Percentiles rank a stretch among this genome's conserved stretches.
Evolutionary conservation across 2,113 vertebrate species (phyloP).

Genomic region (Calidris pugnax): DNA sequence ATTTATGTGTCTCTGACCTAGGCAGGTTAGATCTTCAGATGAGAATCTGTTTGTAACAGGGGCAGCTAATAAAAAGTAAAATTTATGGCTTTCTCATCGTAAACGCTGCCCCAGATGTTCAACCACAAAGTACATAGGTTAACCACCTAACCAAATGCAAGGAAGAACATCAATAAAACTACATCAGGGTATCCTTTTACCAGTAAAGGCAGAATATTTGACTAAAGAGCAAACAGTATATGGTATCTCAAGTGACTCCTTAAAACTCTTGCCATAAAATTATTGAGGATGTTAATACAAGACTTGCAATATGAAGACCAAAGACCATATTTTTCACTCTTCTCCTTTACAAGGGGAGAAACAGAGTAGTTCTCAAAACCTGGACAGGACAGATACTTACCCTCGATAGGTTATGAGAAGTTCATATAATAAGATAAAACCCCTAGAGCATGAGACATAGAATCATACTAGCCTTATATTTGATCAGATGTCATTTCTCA

Average conservation of each 20-base stretch:
- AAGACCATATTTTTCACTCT: neutral
- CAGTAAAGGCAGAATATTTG: conserved; percentile 25
- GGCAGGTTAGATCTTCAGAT: conserved; percentile 61
- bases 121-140: conserved; percentile 52
- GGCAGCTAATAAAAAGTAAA: conserved; percentile 59
- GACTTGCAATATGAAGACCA: conserved; percentile 3
- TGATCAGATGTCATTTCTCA: neutral
- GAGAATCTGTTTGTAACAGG: conserved; percentile 51
- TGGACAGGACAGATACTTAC: neutral
- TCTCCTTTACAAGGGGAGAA: neutral
- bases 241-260: conserved; percentile 28
- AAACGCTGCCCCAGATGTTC: conserved; percentile 56
- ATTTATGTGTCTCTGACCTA: conserved; percentile 67
- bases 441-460: neutral
- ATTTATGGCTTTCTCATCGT: conserved; percentile 49
- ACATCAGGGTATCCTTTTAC: conserved; percentile 51
- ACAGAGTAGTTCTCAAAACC: neutral
- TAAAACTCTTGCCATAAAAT: conserved; percentile 32
- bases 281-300: neutral
- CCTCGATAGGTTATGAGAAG: neutral
- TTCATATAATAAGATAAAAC: neutral
- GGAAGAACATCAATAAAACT: conserved; percentile 52
- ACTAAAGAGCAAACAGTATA: conserved; percentile 23
- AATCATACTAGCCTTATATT: neutral
- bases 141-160: conserved; percentile 45